Evolutionary conservation across 2,888 invertebrate genomes (phyloP), one percentile per base, ranked within the genome.

Genomic region (Drosophila macrothrix): DNA sequence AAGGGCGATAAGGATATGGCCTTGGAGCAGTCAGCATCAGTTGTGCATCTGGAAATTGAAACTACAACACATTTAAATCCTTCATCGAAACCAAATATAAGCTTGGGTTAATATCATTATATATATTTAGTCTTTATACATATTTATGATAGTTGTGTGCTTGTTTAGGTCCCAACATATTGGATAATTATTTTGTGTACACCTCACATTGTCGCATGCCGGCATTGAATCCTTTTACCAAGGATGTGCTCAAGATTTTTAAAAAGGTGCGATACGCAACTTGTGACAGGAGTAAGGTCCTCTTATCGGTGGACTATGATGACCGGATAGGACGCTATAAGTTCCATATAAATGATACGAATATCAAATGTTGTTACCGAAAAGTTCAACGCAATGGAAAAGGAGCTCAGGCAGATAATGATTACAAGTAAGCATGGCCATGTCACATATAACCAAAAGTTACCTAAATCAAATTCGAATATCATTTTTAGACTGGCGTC

Each of bases 161-260:
- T 31, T 19, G 41, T 16, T 56, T 37, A 71, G 64, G 43, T n/a
- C 31, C 59, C 12, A 60, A 68, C 9, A 29, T 62, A 19, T 60
- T 65, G 61, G 55, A 55, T n/a, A 90, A 91, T 60, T 93, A 82
- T 72, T 90, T 90, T 63, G 93, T 93, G 2, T 90, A 94, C 92
- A 95, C 94, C 70, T 92, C 94, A 12, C 94, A 94, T 82, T 96
- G 96, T 83, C 94, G 94, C 78, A 95, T 96, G 90, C 94, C 94
- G 4, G 94, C 95, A 62, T 79, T 95, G 53, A 94, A 95, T 83
- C 94, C 95, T 5, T 95, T 95, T 70, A 94, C 95, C 63, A 68
- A 82, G 9, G 94, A 94, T 73, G 93, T 94, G 4, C 93, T 92
- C 67, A 92, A 92, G 69, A 94, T 94, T 59, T 94, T 94, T 67